A percentile compares a stretch with the other conserved stretches of the same genome.
Conservation (phyloP, 2,113 vertebrate species). For the Siniperca chuatsi region DNA sequence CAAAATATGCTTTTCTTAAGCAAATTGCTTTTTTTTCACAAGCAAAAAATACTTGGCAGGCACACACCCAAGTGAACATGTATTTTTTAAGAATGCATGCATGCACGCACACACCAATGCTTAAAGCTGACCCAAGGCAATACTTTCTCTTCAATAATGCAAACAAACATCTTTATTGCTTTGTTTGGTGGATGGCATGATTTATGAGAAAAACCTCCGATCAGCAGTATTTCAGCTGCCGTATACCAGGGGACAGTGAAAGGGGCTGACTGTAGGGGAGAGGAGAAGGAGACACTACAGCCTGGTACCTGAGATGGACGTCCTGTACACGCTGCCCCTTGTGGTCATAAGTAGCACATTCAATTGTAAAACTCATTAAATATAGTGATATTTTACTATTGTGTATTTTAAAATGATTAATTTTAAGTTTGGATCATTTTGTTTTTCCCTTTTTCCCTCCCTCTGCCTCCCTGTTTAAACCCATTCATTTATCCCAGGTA, state of each 20-base stretch:
- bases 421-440: constrained; percentile 52
- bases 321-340: constrained; percentile 65
- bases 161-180: constrained; percentile 87
- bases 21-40: constrained; percentile 50
- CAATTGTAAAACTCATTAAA: constrained; percentile 32
- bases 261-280: constrained; percentile 63
- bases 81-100: constrained; percentile 61
- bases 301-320: constrained; percentile 34
- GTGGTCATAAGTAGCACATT: constrained; percentile 53
- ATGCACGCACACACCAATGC: constrained; percentile 33
- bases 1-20: constrained; percentile 64
- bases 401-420: constrained; percentile 46
- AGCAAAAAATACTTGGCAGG: constrained; percentile 47
- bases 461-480: constrained; percentile 26
- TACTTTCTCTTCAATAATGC: constrained; percentile 80
- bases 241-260: constrained; percentile 72
- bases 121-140: constrained; percentile 77
- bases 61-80: constrained; percentile 46
- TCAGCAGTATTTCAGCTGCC: constrained; percentile 90
- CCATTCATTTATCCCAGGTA: constrained; percentile 59
- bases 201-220: constrained; percentile 91
- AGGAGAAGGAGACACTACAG: constrained; percentile 45
- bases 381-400: constrained; percentile 5
- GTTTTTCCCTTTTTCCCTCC: constrained; percentile 11
- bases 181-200: constrained; percentile 87